phyloP scores from a whole-genome alignment of 2,888 invertebrate species.

The Hirtodrosophila trivittata region DNA sequence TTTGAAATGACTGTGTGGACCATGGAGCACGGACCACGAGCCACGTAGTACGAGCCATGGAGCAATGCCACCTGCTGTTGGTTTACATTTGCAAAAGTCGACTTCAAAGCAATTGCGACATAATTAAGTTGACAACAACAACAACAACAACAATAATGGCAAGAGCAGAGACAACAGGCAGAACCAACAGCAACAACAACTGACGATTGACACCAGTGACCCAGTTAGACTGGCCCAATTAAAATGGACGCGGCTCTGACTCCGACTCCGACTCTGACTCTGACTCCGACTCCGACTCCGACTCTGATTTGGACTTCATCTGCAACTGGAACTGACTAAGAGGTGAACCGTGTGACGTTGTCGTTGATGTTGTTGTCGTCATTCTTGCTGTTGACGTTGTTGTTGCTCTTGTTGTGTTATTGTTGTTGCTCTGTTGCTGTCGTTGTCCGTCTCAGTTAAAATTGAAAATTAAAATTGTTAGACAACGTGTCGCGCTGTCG shows the following conservation, averaged over 20 bases:
- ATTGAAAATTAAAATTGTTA: conserved; percentile 79
- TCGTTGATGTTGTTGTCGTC: conserved; percentile 34
- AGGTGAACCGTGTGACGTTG: conserved; percentile 58
- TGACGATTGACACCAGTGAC: conserved; percentile 74
- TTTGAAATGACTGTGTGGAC: conserved; percentile 59
- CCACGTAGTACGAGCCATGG: conserved; percentile 6
- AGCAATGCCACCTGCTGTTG: conserved; percentile 60
- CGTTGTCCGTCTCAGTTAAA: conserved; percentile 52
- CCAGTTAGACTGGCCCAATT: conserved; percentile 61
- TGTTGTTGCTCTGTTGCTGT: conserved; percentile 3
- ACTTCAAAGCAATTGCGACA: conserved; percentile 79
- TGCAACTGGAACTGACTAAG: conserved; percentile 37
- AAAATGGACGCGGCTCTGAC: conserved; percentile 54
- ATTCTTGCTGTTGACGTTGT: conserved; percentile 39
- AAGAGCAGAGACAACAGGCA: conserved; percentile 31
- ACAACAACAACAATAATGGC: conserved; percentile 34
- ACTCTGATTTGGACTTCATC: conserved; percentile 1
- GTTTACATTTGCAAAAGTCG: conserved; percentile 69
- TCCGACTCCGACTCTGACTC: not conserved
- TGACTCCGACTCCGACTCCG: conserved; percentile 18
- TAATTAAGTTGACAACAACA: conserved; percentile 75
- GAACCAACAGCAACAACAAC: conserved; percentile 43
- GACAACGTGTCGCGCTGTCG: conserved; percentile 77
- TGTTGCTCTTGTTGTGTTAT: conserved; percentile 14
- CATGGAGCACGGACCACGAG: conserved; percentile 8